Conservation (phyloP, 2,113 vertebrate genomes). For the Phylloscopus trochilus region DNA sequence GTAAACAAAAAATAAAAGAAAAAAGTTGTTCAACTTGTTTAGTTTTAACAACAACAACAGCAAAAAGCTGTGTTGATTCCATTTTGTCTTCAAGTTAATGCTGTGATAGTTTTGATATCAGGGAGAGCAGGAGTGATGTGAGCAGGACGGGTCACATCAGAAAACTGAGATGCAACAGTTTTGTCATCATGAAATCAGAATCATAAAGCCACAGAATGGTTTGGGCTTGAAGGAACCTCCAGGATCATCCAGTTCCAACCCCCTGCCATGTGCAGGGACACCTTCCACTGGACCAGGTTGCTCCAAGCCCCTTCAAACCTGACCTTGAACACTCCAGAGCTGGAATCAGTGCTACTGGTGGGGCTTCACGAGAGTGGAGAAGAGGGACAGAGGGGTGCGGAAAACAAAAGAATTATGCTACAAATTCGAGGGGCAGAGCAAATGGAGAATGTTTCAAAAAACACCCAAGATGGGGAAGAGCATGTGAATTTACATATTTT, state of each 20-base stretch:
- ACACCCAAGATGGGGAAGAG: fast-evolving
- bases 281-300: neutral
- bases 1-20: neutral
- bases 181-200: neutral
- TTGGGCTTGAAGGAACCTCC: neutral
- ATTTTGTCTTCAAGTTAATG: neutral
- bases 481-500: neutral
- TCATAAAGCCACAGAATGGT: neutral
- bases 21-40: neutral
- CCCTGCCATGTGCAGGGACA: neutral
- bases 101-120: neutral
- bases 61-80: neutral
- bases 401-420: neutral
- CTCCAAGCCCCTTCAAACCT: neutral
- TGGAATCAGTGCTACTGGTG: neutral
- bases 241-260: fast-evolving
- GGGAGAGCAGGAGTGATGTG: neutral
- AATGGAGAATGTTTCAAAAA: neutral
- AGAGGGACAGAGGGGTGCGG: neutral
- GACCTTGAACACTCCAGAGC: neutral
- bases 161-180: neutral
- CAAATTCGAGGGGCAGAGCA: neutral
- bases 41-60: neutral
- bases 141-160: neutral
- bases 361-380: neutral